Evolutionary conservation across 1,140 invertebrate genomes (phyloP).

Genomic region (Aphelenchoides fujianensis): DNA sequence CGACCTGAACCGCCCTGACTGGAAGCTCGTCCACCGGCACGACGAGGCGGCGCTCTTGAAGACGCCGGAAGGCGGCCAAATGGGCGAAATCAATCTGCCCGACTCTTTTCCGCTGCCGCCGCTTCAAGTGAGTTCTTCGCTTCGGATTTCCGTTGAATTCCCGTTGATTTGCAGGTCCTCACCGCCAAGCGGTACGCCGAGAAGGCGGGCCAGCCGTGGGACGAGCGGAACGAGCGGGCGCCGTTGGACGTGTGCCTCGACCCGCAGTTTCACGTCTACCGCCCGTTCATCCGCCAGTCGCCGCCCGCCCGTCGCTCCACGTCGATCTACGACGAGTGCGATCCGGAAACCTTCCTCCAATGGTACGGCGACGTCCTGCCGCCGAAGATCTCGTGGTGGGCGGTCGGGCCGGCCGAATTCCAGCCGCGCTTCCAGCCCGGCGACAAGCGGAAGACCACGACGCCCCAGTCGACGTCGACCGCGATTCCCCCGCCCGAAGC

Average conservation of each 20-base stretch:
- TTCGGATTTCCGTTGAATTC: conserved; percentile 11
- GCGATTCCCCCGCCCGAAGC: neutral
- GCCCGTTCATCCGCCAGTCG: conserved; percentile 48
- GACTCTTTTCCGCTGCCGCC: conserved; percentile 56
- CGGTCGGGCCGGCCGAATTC: conserved; percentile 29
- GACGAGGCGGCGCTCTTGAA: conserved; percentile 51
- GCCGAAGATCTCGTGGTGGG: conserved; percentile 52
- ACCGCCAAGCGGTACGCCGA: conserved; percentile 39
- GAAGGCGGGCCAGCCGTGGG: conserved; percentile 31
- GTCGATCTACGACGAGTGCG: conserved; percentile 56
- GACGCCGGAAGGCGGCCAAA: conserved; percentile 25
- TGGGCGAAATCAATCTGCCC: conserved; percentile 46
- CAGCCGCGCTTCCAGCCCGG: conserved; percentile 3
- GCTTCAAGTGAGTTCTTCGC: conserved; percentile 46
- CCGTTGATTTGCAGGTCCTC: conserved; percentile 33
- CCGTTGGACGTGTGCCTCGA: conserved; percentile 52
- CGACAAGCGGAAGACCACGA: too few relatives aligned
- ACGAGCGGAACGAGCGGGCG: conserved; percentile 29
- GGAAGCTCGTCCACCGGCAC: conserved; percentile 58
- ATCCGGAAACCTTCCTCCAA: conserved; percentile 48
- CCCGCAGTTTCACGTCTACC: conserved; percentile 55
- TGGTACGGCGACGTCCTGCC: conserved; percentile 57
- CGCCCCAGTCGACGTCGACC: neutral
- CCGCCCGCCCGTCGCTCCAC: neutral
- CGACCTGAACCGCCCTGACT: conserved; percentile 60